Evolutionary conservation across 2,113 vertebrate genomes (phyloP).

Genomic region (Oceanites oceanicus): DNA sequence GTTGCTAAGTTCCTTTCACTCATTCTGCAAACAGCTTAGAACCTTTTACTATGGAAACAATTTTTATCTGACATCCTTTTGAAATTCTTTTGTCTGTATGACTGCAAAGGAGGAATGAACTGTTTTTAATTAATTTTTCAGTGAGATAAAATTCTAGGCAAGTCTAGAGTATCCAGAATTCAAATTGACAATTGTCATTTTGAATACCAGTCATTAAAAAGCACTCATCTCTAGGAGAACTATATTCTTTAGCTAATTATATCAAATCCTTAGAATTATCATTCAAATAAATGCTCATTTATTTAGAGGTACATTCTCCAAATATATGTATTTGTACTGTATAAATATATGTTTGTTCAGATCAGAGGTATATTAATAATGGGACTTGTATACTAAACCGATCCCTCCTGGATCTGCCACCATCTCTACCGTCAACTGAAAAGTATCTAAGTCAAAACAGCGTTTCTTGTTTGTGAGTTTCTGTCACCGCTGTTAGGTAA

Average conservation of each 20-base stretch:
- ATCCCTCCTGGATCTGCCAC: background rate
- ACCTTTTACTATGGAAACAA: background rate
- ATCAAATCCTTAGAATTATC: background rate
- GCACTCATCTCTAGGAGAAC: background rate
- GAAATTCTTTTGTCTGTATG: background rate
- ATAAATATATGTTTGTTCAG: background rate
- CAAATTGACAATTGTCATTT: background rate
- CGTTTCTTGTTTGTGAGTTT: fast-evolving
- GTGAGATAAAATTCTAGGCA: background rate
- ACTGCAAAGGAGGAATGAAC: background rate
- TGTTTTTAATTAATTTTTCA: background rate
- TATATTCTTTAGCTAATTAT: background rate
- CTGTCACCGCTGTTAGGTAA: background rate
- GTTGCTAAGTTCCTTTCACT: background rate
- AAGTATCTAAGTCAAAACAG: background rate
- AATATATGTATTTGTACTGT: background rate
- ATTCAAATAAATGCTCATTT: background rate
- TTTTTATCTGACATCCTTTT: background rate
- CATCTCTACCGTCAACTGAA: background rate
- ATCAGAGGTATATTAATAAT: background rate
- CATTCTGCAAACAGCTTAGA: background rate
- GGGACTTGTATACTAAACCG: background rate
- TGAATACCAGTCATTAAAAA: background rate
- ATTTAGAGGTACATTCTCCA: background rate
- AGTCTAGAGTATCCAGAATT: background rate